A percentile compares a stretch with the other conserved stretches of the same genome.
Conservation (phyloP, 2,113 vertebrate genomes). For the Bothrops jararaca region DNA sequence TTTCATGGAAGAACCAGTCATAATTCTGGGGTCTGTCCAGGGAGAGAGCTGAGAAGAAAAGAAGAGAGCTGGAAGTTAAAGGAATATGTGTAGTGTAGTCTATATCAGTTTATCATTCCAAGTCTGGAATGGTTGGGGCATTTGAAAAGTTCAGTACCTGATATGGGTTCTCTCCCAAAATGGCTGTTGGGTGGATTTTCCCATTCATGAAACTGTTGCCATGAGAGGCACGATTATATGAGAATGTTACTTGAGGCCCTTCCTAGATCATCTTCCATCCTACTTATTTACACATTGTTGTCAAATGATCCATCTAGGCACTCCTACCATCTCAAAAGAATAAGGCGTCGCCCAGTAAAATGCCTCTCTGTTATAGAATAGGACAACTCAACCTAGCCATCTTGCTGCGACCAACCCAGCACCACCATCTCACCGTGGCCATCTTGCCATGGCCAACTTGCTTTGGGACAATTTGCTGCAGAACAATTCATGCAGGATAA, state of each 20-base stretch:
- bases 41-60: conserved; percentile 33
- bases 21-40: conserved; percentile 43
- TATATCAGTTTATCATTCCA: background rate
- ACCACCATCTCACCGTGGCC: background rate
- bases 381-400: background rate
- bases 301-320: background rate
- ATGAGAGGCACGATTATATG: background rate
- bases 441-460: background rate
- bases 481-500: background rate
- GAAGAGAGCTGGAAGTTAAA: background rate
- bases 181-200: background rate
- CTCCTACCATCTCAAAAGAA: background rate
- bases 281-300: background rate
- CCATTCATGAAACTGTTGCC: background rate
- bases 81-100: background rate
- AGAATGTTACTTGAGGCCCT: background rate
- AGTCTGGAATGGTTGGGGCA: background rate
- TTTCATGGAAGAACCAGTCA: conserved; percentile 48
- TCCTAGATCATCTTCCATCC: background rate
- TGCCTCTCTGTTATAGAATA: background rate
- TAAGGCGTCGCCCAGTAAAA: background rate
- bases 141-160: background rate
- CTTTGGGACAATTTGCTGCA: background rate
- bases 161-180: background rate
- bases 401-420: background rate